Conservation (phyloP, 1,140 invertebrate genomes). For the Pygmarrhopalites habei region DNA sequence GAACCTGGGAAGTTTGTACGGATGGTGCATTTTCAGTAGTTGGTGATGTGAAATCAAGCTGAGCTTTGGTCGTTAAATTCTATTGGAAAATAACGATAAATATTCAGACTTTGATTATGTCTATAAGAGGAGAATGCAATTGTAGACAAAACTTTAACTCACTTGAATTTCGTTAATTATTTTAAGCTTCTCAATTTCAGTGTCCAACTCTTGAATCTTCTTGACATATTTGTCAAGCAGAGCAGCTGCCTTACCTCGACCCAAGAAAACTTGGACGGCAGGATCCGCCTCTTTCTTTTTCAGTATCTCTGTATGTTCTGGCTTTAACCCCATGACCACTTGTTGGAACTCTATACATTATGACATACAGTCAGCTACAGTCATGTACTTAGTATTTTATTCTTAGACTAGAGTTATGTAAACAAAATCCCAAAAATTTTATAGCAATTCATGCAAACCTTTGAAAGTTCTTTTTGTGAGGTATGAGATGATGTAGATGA, state of each 20-base stretch:
- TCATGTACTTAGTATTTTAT: too few species aligned
- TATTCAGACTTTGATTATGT: too few species aligned
- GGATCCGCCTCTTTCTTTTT: conserved; percentile 41
- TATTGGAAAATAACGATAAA: too few species aligned
- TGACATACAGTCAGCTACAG: too few species aligned
- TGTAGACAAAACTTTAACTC: too few species aligned
- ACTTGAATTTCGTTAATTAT: conserved; percentile 45
- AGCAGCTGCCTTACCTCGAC: conserved; percentile 45
- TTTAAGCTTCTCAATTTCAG: conserved; percentile 44
- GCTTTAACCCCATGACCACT: conserved; percentile 44
- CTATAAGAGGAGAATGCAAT: too few species aligned
- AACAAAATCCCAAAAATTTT: too few species aligned
- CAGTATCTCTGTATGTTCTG: conserved; percentile 44
- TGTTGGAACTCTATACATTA: conserved; percentile 46
- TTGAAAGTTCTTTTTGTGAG: not conserved
- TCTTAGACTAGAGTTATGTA: too few species aligned
- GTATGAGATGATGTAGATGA: not conserved
- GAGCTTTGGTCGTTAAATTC: conserved; percentile 40
- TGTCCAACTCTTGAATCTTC: conserved; percentile 45
- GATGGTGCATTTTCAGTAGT: too few species aligned
- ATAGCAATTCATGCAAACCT: not conserved
- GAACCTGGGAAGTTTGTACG: too few species aligned
- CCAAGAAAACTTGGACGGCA: conserved; percentile 41
- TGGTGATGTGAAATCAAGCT: conserved; percentile 41
- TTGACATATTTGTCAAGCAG: conserved; percentile 44